phyloP scores from a whole-genome alignment of 2,888 invertebrate species.

The Sphaerophoria rueppellii region DNA sequence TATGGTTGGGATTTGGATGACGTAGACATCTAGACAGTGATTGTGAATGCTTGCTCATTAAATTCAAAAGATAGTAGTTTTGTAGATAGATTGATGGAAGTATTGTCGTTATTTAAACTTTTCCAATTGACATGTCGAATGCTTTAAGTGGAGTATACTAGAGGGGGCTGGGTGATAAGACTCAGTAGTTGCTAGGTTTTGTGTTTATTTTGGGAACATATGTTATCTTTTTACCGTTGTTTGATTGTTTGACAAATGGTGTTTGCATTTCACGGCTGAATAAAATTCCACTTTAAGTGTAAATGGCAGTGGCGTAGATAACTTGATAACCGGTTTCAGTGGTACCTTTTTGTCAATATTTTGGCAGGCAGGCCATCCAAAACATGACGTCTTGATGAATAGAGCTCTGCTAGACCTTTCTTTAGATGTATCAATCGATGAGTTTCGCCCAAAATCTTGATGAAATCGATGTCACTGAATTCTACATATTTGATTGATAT shows the following conservation, averaged over 20 bases:
- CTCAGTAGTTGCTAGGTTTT: neutral
- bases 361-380: too few relatives aligned
- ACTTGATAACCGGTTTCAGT: neutral
- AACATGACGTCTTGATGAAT: too few relatives aligned
- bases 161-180: neutral
- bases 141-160: neutral
- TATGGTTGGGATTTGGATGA: slow-evolving; percentile 21
- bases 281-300: neutral
- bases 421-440: too few relatives aligned
- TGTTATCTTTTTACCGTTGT: slow-evolving; percentile 1
- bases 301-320: neutral
- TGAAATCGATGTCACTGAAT: too few relatives aligned
- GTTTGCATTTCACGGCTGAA: neutral
- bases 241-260: neutral
- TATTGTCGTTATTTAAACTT: neutral
- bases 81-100: neutral
- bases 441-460: too few relatives aligned
- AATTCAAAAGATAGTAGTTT: neutral
- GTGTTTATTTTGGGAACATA: slow-evolving; percentile 1
- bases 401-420: too few relatives aligned
- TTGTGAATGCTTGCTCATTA: slow-evolving; percentile 14
- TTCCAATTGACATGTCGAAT: neutral
- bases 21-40: slow-evolving; percentile 20
- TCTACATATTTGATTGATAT: too few relatives aligned
- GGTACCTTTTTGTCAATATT: too few relatives aligned